These are phyloP conservation scores for Parotocinclus haroldoi DNA, from an alignment of 2,797 vertebrate genomes.

Conservation along the genomic window DNA sequence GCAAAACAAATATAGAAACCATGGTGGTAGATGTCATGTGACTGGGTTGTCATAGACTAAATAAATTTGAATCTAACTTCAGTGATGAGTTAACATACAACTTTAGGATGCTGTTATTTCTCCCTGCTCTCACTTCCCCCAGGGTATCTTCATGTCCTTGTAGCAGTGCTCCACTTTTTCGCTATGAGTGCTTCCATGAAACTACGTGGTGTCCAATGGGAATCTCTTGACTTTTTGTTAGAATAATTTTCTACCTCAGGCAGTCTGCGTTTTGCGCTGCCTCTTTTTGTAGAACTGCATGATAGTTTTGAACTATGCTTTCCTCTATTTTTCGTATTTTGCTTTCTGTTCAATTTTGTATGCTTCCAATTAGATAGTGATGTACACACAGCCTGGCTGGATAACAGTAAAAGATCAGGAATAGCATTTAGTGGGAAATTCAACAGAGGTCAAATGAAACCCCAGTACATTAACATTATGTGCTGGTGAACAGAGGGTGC, in stretches of 20 bases:
- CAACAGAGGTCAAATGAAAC: no score
- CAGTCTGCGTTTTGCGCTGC: conserved; percentile 36
- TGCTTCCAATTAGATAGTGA: conserved; percentile 56
- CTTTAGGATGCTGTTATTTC: conserved; percentile 1
- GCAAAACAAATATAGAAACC: no score
- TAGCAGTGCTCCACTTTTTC: conserved; percentile 51
- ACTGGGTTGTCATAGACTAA: conserved; percentile 7
- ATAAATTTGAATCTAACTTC: conserved; percentile 5
- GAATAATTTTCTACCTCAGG: conserved; percentile 63
- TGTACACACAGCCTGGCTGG: conserved; percentile 26
- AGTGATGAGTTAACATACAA: conserved; percentile 7
- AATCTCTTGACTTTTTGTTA: conserved; percentile 59
- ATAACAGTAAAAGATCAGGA: conserved; percentile 38
- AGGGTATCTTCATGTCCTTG: conserved; percentile 44
- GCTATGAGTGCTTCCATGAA: conserved; percentile 56
- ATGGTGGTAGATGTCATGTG: conserved; percentile 1
- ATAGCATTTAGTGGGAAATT: conserved; percentile 4
- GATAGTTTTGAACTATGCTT: conserved; percentile 57
- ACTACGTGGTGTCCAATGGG: conserved; percentile 55
- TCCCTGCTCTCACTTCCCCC: conserved; percentile 7
- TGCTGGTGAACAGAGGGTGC: no score
- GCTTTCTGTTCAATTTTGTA: conserved; percentile 56
- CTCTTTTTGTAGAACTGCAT: conserved; percentile 49
- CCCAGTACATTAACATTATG: no score
- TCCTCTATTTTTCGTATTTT: conserved; percentile 39